Percentiles rank a stretch among this genome's conserved stretches.
Conservation (phyloP, 1,140 invertebrate genomes). For the Drosophila lowei region DNA sequence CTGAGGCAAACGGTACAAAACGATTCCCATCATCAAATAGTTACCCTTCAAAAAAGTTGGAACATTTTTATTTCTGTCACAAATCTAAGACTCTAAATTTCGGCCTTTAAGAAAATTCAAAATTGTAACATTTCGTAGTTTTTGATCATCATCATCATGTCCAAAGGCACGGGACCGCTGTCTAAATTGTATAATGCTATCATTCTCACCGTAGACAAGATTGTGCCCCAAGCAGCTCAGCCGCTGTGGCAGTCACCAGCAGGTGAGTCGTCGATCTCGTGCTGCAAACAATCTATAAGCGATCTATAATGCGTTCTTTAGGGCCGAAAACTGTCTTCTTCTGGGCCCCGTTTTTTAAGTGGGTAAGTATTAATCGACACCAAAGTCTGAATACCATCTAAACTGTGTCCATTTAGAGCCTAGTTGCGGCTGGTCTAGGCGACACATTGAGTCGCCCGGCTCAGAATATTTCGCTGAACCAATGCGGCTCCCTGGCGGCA, state of each 20-base stretch:
- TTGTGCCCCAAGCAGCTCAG: slow-evolving; percentile 35
- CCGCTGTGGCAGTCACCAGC: slow-evolving; percentile 58
- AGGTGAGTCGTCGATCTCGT: slow-evolving; percentile 13
- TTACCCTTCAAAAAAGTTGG: background rate
- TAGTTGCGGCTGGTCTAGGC: slow-evolving; percentile 57
- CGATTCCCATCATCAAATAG: too few relatives aligned
- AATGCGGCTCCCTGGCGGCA: slow-evolving; percentile 25
- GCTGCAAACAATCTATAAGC: background rate
- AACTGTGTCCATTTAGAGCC: slow-evolving; percentile 5
- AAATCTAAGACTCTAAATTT: background rate
- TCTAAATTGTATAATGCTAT: slow-evolving; percentile 46
- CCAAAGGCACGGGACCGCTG: slow-evolving; percentile 41
- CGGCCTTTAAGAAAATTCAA: too few relatives aligned
- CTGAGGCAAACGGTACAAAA: too few relatives aligned
- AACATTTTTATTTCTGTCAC: background rate
- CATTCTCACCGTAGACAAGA: slow-evolving; percentile 29
- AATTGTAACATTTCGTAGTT: background rate
- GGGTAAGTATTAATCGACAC: slow-evolving; percentile 32
- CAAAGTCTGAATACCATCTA: background rate
- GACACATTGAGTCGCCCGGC: slow-evolving; percentile 52
- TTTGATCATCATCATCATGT: slow-evolving; percentile 25
- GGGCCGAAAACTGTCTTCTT: slow-evolving; percentile 65
- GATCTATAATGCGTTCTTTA: background rate
- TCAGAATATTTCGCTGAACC: slow-evolving; percentile 51
- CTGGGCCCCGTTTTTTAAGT: slow-evolving; percentile 60